Evolutionary conservation across 2,113 vertebrate species (phyloP).

Genomic region (Pygoscelis adeliae): DNA sequence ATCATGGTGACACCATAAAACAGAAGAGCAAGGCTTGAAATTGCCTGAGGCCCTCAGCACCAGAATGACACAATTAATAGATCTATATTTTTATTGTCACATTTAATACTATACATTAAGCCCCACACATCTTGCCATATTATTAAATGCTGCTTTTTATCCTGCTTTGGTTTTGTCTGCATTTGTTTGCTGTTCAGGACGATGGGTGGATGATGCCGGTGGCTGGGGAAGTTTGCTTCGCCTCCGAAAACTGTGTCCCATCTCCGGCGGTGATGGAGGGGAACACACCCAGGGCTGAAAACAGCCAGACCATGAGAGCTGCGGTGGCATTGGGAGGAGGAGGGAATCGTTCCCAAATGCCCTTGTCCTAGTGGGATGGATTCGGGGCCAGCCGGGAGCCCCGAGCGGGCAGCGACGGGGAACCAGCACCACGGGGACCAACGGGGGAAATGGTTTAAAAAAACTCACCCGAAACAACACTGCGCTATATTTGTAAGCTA

Average conservation of each 20-base stretch:
- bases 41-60: not conserved
- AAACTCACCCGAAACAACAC: not conserved
- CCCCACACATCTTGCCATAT: conserved; percentile 16
- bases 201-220: not conserved
- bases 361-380: not conserved
- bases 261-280: not conserved
- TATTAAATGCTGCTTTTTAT: conserved; percentile 9
- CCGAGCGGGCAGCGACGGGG: accelerated
- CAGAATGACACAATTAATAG: conserved; percentile 24
- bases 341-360: not conserved
- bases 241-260: accelerated
- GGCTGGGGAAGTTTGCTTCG: not conserved
- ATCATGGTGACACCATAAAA: conserved; percentile 29
- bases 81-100: conserved; percentile 34
- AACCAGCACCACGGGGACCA: not conserved
- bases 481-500: not conserved
- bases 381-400: accelerated
- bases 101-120: conserved; percentile 35
- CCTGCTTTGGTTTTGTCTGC: not conserved
- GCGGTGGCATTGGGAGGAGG: not conserved
- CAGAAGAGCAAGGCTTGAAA: not conserved
- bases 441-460: not conserved
- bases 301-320: not conserved
- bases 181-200: not conserved
- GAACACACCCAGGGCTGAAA: not conserved